Evolutionary conservation across 1,140 invertebrate species (phyloP).

Genomic region (Augochlora pura): DNA sequence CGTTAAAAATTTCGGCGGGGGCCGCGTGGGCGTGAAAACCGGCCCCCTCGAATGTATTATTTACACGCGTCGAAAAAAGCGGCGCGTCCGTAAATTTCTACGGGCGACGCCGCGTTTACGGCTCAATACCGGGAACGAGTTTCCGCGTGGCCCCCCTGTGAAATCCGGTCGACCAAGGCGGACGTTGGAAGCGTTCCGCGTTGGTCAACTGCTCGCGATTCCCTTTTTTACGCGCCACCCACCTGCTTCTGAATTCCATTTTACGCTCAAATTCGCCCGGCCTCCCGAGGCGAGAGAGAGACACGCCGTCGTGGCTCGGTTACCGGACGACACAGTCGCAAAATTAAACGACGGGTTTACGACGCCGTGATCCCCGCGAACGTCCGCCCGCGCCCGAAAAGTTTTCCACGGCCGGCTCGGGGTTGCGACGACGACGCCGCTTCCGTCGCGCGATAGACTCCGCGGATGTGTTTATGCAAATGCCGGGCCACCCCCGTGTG

Average conservation of each 20-base stretch:
- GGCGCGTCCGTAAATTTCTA: neutral
- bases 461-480: too few species aligned
- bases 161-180: neutral
- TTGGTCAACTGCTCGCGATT: neutral
- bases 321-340: too few species aligned
- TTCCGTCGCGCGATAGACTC: neutral
- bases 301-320: too few species aligned
- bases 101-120: constrained; percentile 5
- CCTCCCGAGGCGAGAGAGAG: too few species aligned
- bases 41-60: neutral
- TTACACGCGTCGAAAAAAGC: constrained; percentile 7
- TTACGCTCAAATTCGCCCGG: neutral
- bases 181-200: neutral
- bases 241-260: constrained; percentile 4
- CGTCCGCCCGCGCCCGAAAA: neutral
- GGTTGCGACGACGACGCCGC: neutral
- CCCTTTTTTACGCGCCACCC: constrained; percentile 6
- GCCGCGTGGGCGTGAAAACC: neutral
- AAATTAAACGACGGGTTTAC: neutral
- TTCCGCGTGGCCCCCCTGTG: neutral
- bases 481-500: too few species aligned
- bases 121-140: constrained; percentile 10
- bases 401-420: neutral
- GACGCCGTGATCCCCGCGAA: neutral
- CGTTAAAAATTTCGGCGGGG: neutral